Conservation (phyloP, 1,140 invertebrate species). For the Samia ricini region DNA sequence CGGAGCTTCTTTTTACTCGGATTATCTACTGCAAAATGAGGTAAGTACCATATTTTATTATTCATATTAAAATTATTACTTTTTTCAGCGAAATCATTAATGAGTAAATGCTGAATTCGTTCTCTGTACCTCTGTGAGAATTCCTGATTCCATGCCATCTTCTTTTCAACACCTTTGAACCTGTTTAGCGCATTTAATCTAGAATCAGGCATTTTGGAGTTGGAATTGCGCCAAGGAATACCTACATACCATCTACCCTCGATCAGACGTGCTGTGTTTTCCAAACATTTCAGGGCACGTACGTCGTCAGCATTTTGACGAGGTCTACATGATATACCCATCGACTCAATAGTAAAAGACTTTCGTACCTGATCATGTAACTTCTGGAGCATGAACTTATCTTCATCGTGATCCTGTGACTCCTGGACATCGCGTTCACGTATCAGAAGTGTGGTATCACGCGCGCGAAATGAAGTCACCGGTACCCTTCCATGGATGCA, state of each 20-base stretch:
- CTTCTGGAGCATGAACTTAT: not conserved
- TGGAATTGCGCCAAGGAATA: constrained; percentile 24
- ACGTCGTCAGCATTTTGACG: constrained; percentile 27
- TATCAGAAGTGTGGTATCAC: too few relatives aligned
- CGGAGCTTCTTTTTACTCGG: constrained; percentile 32
- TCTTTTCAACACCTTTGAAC: constrained; percentile 16
- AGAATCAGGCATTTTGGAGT: constrained; percentile 20
- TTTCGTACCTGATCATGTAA: constrained; percentile 7
- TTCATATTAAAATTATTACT: too few relatives aligned
- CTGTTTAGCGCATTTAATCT: constrained; percentile 9
- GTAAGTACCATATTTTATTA: constrained; percentile 33
- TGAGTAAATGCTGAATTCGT: constrained; percentile 13
- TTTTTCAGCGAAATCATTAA: constrained; percentile 21
- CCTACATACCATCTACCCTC: constrained; percentile 28
- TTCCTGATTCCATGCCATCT: constrained; percentile 8
- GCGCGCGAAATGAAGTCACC: too few relatives aligned
- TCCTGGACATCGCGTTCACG: too few relatives aligned
- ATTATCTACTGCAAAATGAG: constrained; percentile 36
- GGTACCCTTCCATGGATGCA: constrained; percentile 24
- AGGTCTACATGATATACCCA: constrained; percentile 20
- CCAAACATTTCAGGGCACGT: constrained; percentile 20
- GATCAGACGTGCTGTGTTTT: constrained; percentile 15
- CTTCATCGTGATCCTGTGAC: too few relatives aligned
- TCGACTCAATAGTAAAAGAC: constrained; percentile 23
- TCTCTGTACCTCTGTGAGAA: constrained; percentile 16